Evolutionary conservation across 2,888 invertebrate species (phyloP).

Genomic region (Diplolepis rosae): DNA sequence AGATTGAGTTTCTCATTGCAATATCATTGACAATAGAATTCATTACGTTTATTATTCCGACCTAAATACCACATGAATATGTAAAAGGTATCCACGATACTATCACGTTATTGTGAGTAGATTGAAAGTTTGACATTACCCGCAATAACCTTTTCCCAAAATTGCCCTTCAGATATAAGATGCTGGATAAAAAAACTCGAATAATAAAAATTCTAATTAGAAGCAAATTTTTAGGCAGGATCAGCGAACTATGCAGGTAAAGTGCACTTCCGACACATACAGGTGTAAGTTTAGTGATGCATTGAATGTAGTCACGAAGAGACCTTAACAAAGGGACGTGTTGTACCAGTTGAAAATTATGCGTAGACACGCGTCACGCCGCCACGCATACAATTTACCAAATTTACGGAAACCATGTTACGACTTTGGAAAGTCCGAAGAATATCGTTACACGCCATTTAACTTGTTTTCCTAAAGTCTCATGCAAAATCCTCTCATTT

Average conservation of each 20-base stretch:
- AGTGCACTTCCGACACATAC: slow-evolving; percentile 1
- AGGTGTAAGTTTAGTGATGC: background rate
- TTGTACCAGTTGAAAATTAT: slow-evolving; percentile 37
- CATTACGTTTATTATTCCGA: background rate
- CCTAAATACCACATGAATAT: background rate
- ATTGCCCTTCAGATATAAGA: background rate
- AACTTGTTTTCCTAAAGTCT: background rate
- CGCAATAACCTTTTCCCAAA: background rate
- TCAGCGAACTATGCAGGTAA: background rate
- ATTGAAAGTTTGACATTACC: background rate
- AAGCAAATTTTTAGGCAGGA: slow-evolving; percentile 1
- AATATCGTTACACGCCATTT: background rate
- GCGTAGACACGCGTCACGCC: slow-evolving; percentile 44
- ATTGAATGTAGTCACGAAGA: background rate
- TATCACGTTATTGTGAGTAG: background rate
- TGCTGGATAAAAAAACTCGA: background rate
- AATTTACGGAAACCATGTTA: slow-evolving; percentile 61
- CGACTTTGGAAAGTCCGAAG: slow-evolving; percentile 43
- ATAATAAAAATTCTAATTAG: background rate
- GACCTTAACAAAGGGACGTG: background rate
- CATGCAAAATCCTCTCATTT: background rate
- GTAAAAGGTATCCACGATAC: slow-evolving; percentile 1
- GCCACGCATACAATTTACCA: slow-evolving; percentile 48
- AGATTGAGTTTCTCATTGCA: background rate
- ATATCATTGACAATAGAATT: background rate